phyloP scores from a whole-genome alignment of 2,797 vertebrate genomes.

The Cossypha niveicapilla region DNA sequence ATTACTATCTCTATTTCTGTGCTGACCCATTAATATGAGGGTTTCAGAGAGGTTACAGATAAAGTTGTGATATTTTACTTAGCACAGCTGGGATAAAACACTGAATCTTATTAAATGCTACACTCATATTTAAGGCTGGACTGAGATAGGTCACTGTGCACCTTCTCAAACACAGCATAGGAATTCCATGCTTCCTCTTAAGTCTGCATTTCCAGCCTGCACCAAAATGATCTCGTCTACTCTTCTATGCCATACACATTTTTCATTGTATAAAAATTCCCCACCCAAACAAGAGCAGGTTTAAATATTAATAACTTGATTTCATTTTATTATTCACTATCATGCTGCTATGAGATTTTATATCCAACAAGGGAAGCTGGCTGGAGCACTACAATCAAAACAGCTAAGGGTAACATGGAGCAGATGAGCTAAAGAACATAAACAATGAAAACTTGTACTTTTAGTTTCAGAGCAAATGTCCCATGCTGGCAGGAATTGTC shows the following conservation, averaged over 20 bases:
- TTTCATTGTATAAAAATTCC: not conserved
- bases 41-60: not conserved
- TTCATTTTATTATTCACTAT: conserved; percentile 1
- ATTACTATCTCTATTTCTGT: not conserved
- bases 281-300: not conserved
- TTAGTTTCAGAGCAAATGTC: not conserved
- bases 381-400: not conserved
- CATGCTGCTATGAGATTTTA: not conserved
- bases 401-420: not conserved
- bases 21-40: not conserved
- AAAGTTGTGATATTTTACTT: not conserved
- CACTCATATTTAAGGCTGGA: not conserved
- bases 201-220: not conserved
- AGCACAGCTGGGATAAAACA: not conserved
- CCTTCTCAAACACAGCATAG: not conserved
- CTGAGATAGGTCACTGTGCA: not conserved
- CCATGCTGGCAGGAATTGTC: not conserved
- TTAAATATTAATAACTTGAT: not conserved
- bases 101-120: not conserved
- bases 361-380: not conserved
- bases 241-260: not conserved
- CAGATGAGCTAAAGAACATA: not conserved
- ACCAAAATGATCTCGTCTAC: not conserved
- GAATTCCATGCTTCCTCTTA: not conserved
- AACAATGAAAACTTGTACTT: not conserved